Percentiles rank a stretch among this genome's conserved stretches.
Conservation (phyloP, 2,888 invertebrate genomes). For the Melanostoma mellinum region DNA sequence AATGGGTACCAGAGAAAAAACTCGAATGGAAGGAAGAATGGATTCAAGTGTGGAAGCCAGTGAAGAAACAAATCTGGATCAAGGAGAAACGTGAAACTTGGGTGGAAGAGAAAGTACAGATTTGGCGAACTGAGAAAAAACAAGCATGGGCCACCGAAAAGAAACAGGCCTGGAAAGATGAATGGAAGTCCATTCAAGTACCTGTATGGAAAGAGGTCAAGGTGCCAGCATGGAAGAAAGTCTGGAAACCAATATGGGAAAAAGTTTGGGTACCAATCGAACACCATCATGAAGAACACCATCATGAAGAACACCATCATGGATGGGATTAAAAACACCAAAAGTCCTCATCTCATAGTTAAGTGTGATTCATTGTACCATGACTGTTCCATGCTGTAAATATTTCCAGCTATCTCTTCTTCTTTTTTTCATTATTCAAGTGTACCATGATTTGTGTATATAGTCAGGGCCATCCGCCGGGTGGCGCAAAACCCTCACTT, state of each 20-base stretch:
- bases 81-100: slow-evolving; percentile 90
- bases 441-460: slow-evolving; percentile 63
- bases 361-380: slow-evolving; percentile 65
- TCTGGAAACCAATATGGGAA: slow-evolving; percentile 92
- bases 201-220: slow-evolving; percentile 88
- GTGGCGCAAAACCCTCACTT: slow-evolving; percentile 43
- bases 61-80: slow-evolving; percentile 91
- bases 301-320: slow-evolving; percentile 74
- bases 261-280: slow-evolving; percentile 90
- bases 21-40: slow-evolving; percentile 85
- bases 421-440: slow-evolving; percentile 40
- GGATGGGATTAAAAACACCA: slow-evolving; percentile 79
- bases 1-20: slow-evolving; percentile 89
- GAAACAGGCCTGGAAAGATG: slow-evolving; percentile 88
- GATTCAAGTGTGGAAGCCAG: slow-evolving; percentile 89
- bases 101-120: slow-evolving; percentile 88
- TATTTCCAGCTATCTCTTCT: slow-evolving; percentile 53
- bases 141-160: slow-evolving; percentile 86
- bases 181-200: slow-evolving; percentile 88
- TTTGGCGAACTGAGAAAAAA: slow-evolving; percentile 85
- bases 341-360: slow-evolving; percentile 49
- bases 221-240: slow-evolving; percentile 90
- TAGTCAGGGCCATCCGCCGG: slow-evolving; percentile 63
- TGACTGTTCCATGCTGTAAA: slow-evolving; percentile 68
- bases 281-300: slow-evolving; percentile 67